Evolutionary conservation across 2,113 vertebrate genomes (phyloP).

Genomic region (Pionites leucogaster): DNA sequence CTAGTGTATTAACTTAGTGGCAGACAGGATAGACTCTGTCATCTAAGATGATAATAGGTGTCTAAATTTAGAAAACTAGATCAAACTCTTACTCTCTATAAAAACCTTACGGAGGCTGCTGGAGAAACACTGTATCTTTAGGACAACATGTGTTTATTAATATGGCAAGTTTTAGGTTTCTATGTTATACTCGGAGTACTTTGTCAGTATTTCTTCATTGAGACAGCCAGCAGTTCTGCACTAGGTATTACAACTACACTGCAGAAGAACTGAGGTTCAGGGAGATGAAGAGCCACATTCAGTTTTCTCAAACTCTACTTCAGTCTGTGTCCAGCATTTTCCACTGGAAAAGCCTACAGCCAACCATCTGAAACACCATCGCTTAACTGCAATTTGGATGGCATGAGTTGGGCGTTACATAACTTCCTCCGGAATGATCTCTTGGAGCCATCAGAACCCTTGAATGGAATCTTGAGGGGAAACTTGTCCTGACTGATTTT

Average conservation of each 20-base stretch:
- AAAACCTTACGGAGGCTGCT: neutral
- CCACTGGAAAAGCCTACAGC: neutral
- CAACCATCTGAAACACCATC: neutral
- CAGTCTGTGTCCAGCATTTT: neutral
- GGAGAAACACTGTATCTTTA: neutral
- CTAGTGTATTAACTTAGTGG: neutral
- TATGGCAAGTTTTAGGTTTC: neutral
- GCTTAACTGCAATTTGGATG: neutral
- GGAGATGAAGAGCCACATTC: neutral
- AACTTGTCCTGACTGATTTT: neutral
- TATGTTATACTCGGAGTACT: neutral
- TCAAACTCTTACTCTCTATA: neutral
- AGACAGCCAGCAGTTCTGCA: neutral
- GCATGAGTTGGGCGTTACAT: neutral
- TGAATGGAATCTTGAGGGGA: neutral
- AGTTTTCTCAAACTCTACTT: neutral
- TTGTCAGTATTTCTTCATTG: rapidly evolving
- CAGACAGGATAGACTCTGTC: neutral
- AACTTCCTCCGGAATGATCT: neutral
- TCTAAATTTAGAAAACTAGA: neutral
- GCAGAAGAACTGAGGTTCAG: neutral
- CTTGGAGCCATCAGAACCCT: neutral
- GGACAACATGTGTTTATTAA: neutral
- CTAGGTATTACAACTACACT: neutral
- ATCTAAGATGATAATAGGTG: neutral